A percentile compares a stretch with the other conserved stretches of the same genome.
Evolutionary conservation across 2,797 vertebrate species (phyloP).

Genomic region (Knipowitschia caucasica): DNA sequence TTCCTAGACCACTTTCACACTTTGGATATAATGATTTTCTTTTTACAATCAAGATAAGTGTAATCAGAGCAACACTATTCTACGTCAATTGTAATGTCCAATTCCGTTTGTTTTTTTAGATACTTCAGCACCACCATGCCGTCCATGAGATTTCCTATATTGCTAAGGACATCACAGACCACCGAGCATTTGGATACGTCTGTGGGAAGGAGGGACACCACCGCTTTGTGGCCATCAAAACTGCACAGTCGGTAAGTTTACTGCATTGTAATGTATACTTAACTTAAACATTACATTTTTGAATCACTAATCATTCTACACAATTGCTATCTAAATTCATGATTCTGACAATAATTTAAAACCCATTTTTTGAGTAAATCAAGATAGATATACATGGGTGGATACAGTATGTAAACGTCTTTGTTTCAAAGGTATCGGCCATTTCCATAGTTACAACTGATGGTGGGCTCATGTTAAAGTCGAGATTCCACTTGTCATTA

Average conservation of each 20-base stretch:
- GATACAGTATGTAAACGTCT: too few species aligned
- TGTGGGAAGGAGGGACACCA: constrained; percentile 98
- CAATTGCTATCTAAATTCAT: too few species aligned
- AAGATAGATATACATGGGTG: too few species aligned
- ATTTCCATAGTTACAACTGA: too few species aligned
- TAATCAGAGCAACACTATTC: constrained; percentile 9
- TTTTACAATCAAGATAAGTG: constrained; percentile 3
- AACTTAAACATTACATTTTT: too few species aligned
- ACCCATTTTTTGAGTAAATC: too few species aligned
- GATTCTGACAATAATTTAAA: too few species aligned
- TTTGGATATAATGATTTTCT: constrained; percentile 7
- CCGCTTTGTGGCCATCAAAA: constrained; percentile 98
- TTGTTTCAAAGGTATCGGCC: too few species aligned
- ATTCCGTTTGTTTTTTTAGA: constrained; percentile 61
- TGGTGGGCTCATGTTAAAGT: neutral
- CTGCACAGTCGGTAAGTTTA: constrained; percentile 89
- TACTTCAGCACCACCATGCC: constrained; percentile 95
- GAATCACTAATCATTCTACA: too few species aligned
- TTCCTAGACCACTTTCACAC: constrained; percentile 3
- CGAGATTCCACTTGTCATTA: constrained; percentile 1
- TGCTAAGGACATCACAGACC: constrained; percentile 98
- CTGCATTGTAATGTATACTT: neutral
- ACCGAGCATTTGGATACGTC: constrained; percentile 95
- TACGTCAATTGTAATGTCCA: neutral
- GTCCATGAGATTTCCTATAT: constrained; percentile 99